These are phyloP conservation scores for Lepisosteus oculatus DNA, from an alignment of 2,113 vertebrate species.

Conservation along the genomic window DNA sequence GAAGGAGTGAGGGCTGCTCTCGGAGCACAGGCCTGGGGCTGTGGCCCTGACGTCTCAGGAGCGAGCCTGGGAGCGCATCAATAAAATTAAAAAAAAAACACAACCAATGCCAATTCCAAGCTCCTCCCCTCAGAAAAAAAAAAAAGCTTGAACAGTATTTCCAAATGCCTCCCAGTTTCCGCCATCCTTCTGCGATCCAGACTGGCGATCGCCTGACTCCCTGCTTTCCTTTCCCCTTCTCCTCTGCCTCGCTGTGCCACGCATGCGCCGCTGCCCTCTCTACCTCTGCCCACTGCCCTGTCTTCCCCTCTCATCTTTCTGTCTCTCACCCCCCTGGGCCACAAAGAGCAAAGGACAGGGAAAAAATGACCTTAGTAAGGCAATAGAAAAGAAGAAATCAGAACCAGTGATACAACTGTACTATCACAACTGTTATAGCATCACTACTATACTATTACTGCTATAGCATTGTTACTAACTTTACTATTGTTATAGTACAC, in stretches of 20 bases:
- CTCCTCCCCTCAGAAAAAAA: not conserved
- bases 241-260: conserved; percentile 28
- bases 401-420: not conserved
- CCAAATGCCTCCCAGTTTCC: no score
- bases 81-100: no score
- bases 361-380: not conserved
- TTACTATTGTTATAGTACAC: no score
- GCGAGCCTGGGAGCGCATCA: no score
- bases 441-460: no score
- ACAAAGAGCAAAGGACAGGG: not conserved
- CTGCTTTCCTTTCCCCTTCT: conserved; percentile 55
- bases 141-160: not conserved
- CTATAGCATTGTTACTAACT: no score
- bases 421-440: no score
- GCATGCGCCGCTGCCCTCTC: not conserved
- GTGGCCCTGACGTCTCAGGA: no score
- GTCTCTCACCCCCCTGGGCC: not conserved
- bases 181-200: not conserved
- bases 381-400: not conserved
- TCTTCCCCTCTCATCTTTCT: conserved; percentile 4
- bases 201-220: conserved; percentile 11
- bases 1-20: no score
- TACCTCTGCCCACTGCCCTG: not conserved
- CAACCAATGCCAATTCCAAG: not conserved
- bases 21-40: no score